Conservation (phyloP, 2,113 vertebrate genomes). For the Lichenostomus cassidix region DNA sequence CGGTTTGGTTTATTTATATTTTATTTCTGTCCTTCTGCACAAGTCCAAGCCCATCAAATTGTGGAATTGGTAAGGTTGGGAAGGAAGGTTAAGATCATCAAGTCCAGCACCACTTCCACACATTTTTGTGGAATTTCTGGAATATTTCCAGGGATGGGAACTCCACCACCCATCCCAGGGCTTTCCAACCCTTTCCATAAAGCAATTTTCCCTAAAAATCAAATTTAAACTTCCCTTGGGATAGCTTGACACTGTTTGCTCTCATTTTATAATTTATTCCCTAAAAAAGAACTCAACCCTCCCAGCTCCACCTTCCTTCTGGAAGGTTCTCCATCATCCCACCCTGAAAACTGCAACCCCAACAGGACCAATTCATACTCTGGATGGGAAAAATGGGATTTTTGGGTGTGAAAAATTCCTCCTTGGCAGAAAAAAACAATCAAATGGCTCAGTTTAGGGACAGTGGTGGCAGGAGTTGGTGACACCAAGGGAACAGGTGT, state of each 20-base stretch:
- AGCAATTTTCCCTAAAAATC: not conserved
- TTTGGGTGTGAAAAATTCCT: not conserved
- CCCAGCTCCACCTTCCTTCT: not conserved
- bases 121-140: not conserved
- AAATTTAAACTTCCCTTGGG: not conserved
- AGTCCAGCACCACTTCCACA: not conserved
- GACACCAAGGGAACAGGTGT: not conserved
- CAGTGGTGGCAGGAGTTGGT: not conserved
- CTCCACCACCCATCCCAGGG: too few species aligned
- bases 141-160: not conserved
- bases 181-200: not conserved
- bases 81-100: not conserved
- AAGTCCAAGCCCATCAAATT: not conserved
- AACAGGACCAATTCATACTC: rapidly evolving
- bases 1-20: not conserved
- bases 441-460: rapidly evolving
- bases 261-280: not conserved
- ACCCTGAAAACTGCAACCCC: not conserved
- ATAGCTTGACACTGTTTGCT: not conserved
- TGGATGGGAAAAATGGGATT: not conserved
- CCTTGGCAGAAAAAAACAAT: not conserved
- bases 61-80: not conserved
- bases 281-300: not conserved
- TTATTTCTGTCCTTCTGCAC: not conserved
- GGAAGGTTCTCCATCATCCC: not conserved